Base-by-base conservation (phyloP, 2,888 invertebrate genomes). In the Chymomyza procnemis region DNA sequence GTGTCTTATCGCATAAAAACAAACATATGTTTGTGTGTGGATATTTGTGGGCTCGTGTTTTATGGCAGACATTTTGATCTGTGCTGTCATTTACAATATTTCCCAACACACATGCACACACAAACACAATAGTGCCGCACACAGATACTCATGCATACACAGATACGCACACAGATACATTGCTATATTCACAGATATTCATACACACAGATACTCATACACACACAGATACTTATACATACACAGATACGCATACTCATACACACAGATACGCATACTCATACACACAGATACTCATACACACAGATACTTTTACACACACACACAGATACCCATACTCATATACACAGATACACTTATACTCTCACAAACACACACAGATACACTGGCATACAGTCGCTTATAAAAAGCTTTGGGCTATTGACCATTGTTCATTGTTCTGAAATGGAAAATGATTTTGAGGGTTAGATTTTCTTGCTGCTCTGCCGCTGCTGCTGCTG, bases 81-180 rank as follows among this genome's bases (percentile, higher is more conserved):
- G 69, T 78, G 78, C 76, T 80, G 78, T 64, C 78, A 78, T 74
- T 78, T 83, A 73, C 75, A 83, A 83, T 80, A 80, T 83, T 80
- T 78, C 68, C 73, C 72, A 69, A 72, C 67, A 59, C 55, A 52
- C 21, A 34, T 47, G 52, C 63, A 60, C 30, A 66, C 52, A 41
- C 12, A 41, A 3, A 41, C 2, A 41, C 12, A 4, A 12, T 3
- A 41, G 4, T 4, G 30, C 3, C 12, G 12, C 34, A 58, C 48
- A 34, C 56, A 64, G 30, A 59, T 30, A 63, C 48, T 21, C 47
- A 54, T 22, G 62, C 21, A 62, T 41, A 60, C 14, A 16, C 5
- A 48, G 41, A n/a, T 3, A 64, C n/a, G 3, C 21, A 18, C 52
- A 46, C 46, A 61, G 3, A 48, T 12, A 22, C 22, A n/a, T n/a